Conservation (phyloP, 2,888 invertebrate species). For the Meiosimyza platycephala region DNA sequence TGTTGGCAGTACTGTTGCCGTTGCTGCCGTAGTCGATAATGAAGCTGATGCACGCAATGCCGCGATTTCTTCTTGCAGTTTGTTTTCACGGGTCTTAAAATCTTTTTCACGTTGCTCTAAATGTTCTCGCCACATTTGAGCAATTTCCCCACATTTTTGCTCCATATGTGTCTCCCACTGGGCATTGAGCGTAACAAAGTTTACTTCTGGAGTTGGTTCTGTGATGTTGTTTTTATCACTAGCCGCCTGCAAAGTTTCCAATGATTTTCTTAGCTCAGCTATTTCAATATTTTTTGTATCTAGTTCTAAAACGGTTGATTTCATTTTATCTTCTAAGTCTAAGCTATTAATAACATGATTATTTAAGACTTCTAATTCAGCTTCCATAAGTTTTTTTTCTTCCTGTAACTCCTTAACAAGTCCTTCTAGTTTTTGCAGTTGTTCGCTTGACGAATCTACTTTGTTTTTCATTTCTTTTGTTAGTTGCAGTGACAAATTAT, state of each 20-base stretch:
- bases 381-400: slow-evolving; percentile 63
- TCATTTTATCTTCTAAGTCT: slow-evolving; percentile 63
- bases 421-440: slow-evolving; percentile 50
- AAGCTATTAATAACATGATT: slow-evolving; percentile 63
- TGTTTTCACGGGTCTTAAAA: slow-evolving; percentile 70
- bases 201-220: slow-evolving; percentile 31
- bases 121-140: slow-evolving; percentile 78
- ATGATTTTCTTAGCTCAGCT: slow-evolving; percentile 57
- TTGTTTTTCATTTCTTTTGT: slow-evolving; percentile 49
- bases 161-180: slow-evolving; percentile 72
- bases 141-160: slow-evolving; percentile 76
- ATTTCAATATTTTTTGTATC: slow-evolving; percentile 66
- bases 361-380: slow-evolving; percentile 64
- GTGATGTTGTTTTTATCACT: neutral
- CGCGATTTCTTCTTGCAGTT: slow-evolving; percentile 69
- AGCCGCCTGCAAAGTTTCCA: slow-evolving; percentile 44
- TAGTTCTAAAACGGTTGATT: slow-evolving; percentile 59
- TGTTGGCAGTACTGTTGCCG: slow-evolving; percentile 6
- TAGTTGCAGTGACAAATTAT: slow-evolving; percentile 58
- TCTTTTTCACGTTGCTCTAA: slow-evolving; percentile 74
- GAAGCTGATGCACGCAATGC: slow-evolving; percentile 62
- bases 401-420: slow-evolving; percentile 51
- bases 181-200: slow-evolving; percentile 55
- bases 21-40: slow-evolving; percentile 34
- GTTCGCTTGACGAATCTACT: slow-evolving; percentile 15